A percentile compares a stretch with the other conserved stretches of the same genome.
Conservation (phyloP, 1,140 invertebrate genomes). For the Mizuhopecten yessoensis region DNA sequence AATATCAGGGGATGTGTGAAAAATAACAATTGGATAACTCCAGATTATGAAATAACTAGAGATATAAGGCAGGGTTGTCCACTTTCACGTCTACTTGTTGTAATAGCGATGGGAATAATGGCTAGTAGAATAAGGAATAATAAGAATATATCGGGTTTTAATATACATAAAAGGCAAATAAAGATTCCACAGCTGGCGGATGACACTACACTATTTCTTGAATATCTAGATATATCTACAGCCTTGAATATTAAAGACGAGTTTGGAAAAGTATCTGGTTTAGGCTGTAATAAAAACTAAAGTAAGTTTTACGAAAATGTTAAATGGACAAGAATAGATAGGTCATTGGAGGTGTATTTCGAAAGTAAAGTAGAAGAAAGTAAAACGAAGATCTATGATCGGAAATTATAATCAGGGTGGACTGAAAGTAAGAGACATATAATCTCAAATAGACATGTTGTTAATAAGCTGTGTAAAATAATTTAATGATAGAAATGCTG, state of each 20-base stretch:
- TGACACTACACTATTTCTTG: slow-evolving; percentile 49
- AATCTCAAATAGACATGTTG: too few species aligned
- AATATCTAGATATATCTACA: not conserved
- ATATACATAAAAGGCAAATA: slow-evolving; percentile 21
- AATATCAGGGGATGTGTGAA: slow-evolving; percentile 33
- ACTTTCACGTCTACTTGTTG: slow-evolving; percentile 41
- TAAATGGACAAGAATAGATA: too few species aligned
- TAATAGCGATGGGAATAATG: slow-evolving; percentile 38
- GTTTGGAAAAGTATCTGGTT: slow-evolving; percentile 40
- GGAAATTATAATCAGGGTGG: too few species aligned
- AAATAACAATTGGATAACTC: slow-evolving; percentile 47
- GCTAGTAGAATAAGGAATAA: not conserved
- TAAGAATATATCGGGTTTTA: not conserved
- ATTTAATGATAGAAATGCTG: too few species aligned
- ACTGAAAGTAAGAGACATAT: too few species aligned
- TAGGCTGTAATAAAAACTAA: slow-evolving; percentile 40
- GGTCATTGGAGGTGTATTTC: too few species aligned
- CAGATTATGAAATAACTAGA: slow-evolving; percentile 45
- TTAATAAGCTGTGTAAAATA: too few species aligned
- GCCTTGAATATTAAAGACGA: slow-evolving; percentile 42
- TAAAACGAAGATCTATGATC: too few species aligned
- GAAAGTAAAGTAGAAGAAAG: too few species aligned
- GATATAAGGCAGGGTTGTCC: slow-evolving; percentile 52
- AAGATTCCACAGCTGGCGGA: slow-evolving; percentile 45
- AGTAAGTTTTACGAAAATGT: too few species aligned